These are phyloP conservation scores for Chromis chromis DNA, from an alignment of 2,797 vertebrate species.

Conservation along the genomic window DNA sequence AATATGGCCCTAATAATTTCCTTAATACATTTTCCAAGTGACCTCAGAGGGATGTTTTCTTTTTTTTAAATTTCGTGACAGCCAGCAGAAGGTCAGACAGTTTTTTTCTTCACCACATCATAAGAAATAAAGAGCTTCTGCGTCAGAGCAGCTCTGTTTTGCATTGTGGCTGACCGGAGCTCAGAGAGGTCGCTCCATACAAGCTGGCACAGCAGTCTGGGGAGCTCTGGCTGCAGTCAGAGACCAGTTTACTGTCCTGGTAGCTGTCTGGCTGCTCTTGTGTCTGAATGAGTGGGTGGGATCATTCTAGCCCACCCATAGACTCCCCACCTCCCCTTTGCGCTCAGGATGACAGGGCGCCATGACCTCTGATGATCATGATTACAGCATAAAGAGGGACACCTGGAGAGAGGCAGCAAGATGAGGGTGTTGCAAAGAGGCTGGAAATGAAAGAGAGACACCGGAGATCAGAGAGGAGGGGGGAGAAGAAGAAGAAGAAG, in stretches of 20 bases:
- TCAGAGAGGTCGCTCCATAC: constrained; percentile 20
- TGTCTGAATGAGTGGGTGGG: constrained; percentile 37
- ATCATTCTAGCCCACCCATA: constrained; percentile 6
- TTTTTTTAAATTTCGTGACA: not conserved
- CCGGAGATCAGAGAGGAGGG: constrained; percentile 24
- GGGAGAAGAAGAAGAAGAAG: not conserved
- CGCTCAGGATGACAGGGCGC: constrained; percentile 65
- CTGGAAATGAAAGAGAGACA: constrained; percentile 41
- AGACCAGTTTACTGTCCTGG: constrained; percentile 20
- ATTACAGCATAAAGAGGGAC: constrained; percentile 51
- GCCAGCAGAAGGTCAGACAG: constrained; percentile 25
- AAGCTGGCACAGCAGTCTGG: constrained; percentile 24
- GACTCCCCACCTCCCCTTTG: not conserved
- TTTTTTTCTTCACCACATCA: constrained; percentile 25
- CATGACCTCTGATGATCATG: constrained; percentile 32
- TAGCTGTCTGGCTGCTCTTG: not conserved
- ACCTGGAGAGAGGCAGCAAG: constrained; percentile 38
- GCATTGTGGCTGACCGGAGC: constrained; percentile 18
- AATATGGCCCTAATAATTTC: constrained; percentile 13
- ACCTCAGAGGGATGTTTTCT: constrained; percentile 18
- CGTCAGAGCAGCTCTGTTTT: constrained; percentile 18
- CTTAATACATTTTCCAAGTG: constrained; percentile 27
- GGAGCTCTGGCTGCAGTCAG: constrained; percentile 23
- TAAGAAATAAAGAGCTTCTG: constrained; percentile 24
- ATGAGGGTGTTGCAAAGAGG: constrained; percentile 11